Percentiles rank a stretch among this genome's conserved stretches.
Conservation (phyloP, 2,797 vertebrate species). For the Amniataba percoides region DNA sequence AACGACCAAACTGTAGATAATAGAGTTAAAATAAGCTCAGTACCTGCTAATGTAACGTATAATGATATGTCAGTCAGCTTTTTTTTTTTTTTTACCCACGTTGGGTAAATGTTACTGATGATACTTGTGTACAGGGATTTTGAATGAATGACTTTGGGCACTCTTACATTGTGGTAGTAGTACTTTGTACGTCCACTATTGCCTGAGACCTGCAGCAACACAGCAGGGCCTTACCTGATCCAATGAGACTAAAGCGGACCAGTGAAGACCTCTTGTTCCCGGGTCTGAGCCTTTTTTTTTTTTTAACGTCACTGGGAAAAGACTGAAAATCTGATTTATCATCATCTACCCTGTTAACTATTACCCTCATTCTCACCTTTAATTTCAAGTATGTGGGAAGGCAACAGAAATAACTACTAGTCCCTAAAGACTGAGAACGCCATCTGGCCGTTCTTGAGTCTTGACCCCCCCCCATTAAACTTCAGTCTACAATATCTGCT, state of each 20-base stretch:
- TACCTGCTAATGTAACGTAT: neutral
- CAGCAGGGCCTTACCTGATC: neutral
- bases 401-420: constrained; percentile 48
- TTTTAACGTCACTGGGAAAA: no score
- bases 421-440: neutral
- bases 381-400: constrained; percentile 73
- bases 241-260: neutral
- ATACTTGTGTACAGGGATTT: neutral
- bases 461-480: constrained; percentile 13
- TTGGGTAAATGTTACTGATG: neutral
- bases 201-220: neutral
- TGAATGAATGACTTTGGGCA: neutral
- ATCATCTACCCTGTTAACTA: constrained; percentile 61
- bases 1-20: neutral
- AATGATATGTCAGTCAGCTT: neutral
- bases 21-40: neutral
- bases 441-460: constrained; percentile 1
- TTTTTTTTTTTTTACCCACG: neutral
- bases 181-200: neutral
- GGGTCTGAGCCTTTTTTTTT: neutral
- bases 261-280: neutral
- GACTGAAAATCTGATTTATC: constrained; percentile 32
- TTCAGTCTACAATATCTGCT: constrained; percentile 51
- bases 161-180: neutral
- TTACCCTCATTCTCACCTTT: constrained; percentile 55